A percentile compares a stretch with the other conserved stretches of the same genome.
These are phyloP conservation scores for Stercorarius parasiticus DNA, from an alignment of 2,113 vertebrate genomes.

Conservation along the genomic window DNA sequence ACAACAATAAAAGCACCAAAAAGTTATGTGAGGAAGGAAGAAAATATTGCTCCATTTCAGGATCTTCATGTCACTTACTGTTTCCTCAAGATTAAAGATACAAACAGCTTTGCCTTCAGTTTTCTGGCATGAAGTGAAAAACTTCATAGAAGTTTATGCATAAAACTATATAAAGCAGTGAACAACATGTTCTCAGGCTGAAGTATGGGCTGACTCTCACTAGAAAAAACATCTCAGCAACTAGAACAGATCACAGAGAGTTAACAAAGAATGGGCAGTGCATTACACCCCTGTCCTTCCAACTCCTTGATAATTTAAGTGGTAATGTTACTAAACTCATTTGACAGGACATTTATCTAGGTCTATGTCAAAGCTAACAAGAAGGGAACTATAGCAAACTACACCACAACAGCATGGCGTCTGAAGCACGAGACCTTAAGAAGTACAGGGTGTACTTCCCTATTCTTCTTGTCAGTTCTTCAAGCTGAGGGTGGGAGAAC, in stretches of 20 bases:
- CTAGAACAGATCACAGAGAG: not conserved
- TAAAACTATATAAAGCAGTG: not conserved
- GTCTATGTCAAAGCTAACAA: not conserved
- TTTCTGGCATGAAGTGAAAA: not conserved
- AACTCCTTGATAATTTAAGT: not conserved
- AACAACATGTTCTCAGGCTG: not conserved
- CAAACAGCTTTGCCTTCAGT: not conserved
- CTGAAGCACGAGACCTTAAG: not conserved
- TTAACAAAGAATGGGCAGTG: not conserved
- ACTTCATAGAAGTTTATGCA: no score
- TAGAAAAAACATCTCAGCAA: not conserved
- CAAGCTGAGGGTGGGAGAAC: not conserved
- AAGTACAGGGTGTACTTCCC: not conserved
- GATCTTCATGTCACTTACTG: not conserved
- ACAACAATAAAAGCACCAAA: not conserved
- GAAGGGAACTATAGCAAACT: not conserved
- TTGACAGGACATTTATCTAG: not conserved
- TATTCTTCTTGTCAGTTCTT: not conserved
- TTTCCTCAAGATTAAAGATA: not conserved
- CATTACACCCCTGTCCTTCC: not conserved
- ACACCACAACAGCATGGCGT: not conserved
- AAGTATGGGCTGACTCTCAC: not conserved
- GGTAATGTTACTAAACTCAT: not conserved
- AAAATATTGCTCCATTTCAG: not conserved
- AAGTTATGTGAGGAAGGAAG: not conserved